Evolutionary conservation across 2,888 invertebrate genomes (phyloP), one percentile per base, ranked within the genome.

Genomic region (Notodonta ziczac): DNA sequence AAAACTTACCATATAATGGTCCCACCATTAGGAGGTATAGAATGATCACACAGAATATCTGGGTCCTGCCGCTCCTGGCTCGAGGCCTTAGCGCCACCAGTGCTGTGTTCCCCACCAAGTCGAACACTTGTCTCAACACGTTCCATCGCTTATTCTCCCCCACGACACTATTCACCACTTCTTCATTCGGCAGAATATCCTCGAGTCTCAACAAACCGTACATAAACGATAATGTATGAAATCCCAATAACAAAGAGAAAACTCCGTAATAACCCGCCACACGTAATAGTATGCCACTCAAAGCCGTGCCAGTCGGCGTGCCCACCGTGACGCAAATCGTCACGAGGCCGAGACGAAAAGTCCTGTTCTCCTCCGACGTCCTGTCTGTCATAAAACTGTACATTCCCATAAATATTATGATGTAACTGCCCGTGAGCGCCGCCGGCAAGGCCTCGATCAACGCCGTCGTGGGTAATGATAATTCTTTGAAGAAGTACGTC

Each of bases 341-440:
- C n/a, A 95, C 94, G 8, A 96, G 84, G 12, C 95, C 96, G 54
- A 96, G 86, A 61, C 96, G 90, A 65, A 95, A 92, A n/a, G 96
- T 96, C 62, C 96, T 91, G 83, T 94, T 94, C 75, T 95, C 94
- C 46, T 94, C 71, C 1, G 94, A 89, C 44, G 95, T 94, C 57
- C 95, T 91, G 63, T 95, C 95, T 5, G 95, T 93, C 74, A 96
- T 93, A 77, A 95, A 96, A 78, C 95, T 95, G 84, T 94, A 94
- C 89, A 95, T 92, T 51, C 94, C 95, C 90, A 95, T 94, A 72
- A 95, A 94, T 83, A 95, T 91, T 10, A 94, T 92, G 55, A 95
- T 93, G 73, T 94, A 94, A 57, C 95, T 95, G 9, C 96, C 96
- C 44, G 94, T 94, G 32, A 95, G 87, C 1, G 95, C 95, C 0